Evolutionary conservation across 2,113 vertebrate species (phyloP).

Genomic region (Serilophus lunatus): DNA sequence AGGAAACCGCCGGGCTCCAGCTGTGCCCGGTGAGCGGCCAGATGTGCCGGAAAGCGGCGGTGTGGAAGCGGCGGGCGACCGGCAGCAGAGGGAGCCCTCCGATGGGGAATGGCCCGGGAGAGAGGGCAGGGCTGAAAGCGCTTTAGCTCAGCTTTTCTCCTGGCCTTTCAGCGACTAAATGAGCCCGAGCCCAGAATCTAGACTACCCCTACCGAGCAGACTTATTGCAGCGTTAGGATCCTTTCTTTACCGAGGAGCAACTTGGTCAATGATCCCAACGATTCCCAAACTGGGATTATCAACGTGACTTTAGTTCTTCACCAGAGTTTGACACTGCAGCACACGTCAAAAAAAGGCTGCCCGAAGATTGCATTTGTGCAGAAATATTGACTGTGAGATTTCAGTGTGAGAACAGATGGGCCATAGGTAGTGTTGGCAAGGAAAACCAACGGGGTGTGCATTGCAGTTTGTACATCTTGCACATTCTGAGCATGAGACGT

Average conservation of each 20-base stretch:
- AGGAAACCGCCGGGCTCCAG: not conserved
- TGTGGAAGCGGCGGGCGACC: not conserved
- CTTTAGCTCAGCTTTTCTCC: accelerated
- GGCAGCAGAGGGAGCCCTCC: conserved; percentile 34
- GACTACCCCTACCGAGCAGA: accelerated
- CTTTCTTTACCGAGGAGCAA: accelerated
- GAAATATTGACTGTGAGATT: not conserved
- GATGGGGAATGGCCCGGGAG: not conserved
- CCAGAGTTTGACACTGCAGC: not conserved
- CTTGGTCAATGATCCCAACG: accelerated
- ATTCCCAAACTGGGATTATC: accelerated
- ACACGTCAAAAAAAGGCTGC: not conserved
- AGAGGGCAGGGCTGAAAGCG: accelerated
- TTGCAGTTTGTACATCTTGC: accelerated
- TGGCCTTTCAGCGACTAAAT: accelerated
- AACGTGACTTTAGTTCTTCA: accelerated
- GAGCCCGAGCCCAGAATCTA: accelerated
- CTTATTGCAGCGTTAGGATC: accelerated
- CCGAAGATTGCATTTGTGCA: not conserved
- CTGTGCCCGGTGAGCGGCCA: not conserved
- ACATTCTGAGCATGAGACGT: not conserved
- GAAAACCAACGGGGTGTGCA: not conserved
- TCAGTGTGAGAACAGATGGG: not conserved
- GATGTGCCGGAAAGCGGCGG: not conserved
- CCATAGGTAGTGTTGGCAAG: not conserved